Evolutionary conservation across 2,113 vertebrate species (phyloP), one percentile per base, ranked within the genome.

Genomic region (Gadus macrocephalus): DNA sequence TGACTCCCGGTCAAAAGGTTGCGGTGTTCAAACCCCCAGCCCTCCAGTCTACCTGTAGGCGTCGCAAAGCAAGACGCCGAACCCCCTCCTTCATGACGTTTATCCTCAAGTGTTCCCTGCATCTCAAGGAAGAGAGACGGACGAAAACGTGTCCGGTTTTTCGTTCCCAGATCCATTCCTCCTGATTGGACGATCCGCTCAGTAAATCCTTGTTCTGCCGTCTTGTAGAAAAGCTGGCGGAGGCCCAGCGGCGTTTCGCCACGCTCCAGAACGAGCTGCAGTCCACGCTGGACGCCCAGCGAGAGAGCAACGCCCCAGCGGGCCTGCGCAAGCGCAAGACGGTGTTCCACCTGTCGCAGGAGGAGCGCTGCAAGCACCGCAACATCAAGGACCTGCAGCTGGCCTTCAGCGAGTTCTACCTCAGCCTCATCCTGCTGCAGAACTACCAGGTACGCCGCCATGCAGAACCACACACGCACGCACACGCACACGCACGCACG

Each of bases 391-490:
- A 99, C 88, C 94, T 99, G 89, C 96, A 99, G 92, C 78, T 99
- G 86, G 97, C 97, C 91, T 99, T 98, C 93, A 99, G 97, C 53
- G 97, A 99, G 94, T 98, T 99, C 95, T 99, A 99, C 95, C 96
- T 99, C 93, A 99, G 96, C 92, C 94, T 99, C 90, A 99, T 99
- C 89, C 88, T 99, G 75, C 94, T 99, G 83, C 97, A 99, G 90
- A 99, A 99, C 92, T 99, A 99, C 81, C 97, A 99, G 96, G 96
- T 98, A 25, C 59, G 2, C 20, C 2, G 42, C 11, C 42, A 49
- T 20, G 19, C 58, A 60, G 8, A 22, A 15, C 5, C 27, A 1
- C 35, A 17, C 20, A 15, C 15, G n/a, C 20, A 35, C 25, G 64
- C 2, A 59, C 60, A 2, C 55, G 42, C 4, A 27, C 22, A 59